Base-by-base conservation (phyloP, 1,140 invertebrate species). In the Caenorhabditis remanei region DNA sequence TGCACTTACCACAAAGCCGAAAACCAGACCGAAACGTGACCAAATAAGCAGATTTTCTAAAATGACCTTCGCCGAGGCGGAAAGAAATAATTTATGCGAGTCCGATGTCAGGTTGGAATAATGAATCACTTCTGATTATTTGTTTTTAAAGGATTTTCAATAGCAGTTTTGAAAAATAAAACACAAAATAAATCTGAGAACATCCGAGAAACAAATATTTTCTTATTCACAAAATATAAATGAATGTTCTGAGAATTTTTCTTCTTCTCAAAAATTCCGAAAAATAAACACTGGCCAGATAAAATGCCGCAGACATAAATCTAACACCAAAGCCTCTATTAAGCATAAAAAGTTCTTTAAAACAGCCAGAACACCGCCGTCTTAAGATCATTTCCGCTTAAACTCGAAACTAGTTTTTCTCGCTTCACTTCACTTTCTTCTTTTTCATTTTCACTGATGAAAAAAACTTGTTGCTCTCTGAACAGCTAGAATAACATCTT, bases 21-120 rank as follows among this genome's bases (percentile, higher is more conserved):
- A 63, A 24, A 63, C 61, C 24, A 63, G 21, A 32, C n/a, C 61
- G 32, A 63, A 58, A 19, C 19, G 55, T n/a, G 55, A 40, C 24
- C 24, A 21, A 32, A 63, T 63, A 63, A 9, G 21, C 24, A 21
- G 24, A 63, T 63, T 32, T 63, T 63, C 21, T 2, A 32, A 63
- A 63, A 11, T 32, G 61, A 63, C 61, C 61, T 63, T 63, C 61
- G 21, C 61, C 24, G 8, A 9, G 61, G 32, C 32, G 32, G 24
- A 32, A 13, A 32, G 61, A 63, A 63, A 63, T 63, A 32, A 63
- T 32, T 63, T 63, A 63, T 63, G 61, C 61, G 61, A 63, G 21
- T 63, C 32, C 21, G 11, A 53, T 16, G n/a, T n/a, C 16, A 8
- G 16, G 14, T 8, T 8, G 11, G 13, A 4, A 21, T 24, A 11